Base-by-base conservation (phyloP, 1,140 invertebrate species). In the Aradophagus sp. region DNA sequence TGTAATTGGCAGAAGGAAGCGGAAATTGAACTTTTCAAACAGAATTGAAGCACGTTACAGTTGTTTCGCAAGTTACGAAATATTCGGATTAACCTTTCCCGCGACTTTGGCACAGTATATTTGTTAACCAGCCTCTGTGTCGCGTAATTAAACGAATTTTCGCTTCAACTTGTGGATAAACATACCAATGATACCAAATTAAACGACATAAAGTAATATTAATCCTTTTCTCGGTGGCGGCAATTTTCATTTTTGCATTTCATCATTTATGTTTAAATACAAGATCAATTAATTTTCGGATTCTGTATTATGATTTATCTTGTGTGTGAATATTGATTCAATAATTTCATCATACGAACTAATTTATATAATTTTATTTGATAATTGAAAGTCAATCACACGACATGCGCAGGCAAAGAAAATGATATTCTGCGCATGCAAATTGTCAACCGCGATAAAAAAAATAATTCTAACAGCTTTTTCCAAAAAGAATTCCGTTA, bases 81-180 rank as follows among this genome's bases (percentile, higher is more conserved):
- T 47, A 67, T 67, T 56, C 20, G 52, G 31, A 56, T 67, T 67
- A 56, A 56, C 38, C 44, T 58, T 50, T 58, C 12, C 31, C 16
- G 38, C 23, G 16, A 67, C 20, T 29, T 58, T 31, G 16, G 19
- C 8, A n/a, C 23, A 19, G 45, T 42, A 55, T 67, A 67, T 58
- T 67, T 58, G 62, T 67, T 52, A 67, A 67, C 44, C 52, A 52
- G 38, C 17, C 36, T 58, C 36, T 32, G 53, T 50, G 62, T 66
- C 62, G 36, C 52, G 27, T 55, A 66, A 66, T 56, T 66, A 56
- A 56, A 56, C 36, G 44, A 55, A 66, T 56, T 50, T 52, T 66
- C 26, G 13, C 62, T 55, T 19, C 34, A 61, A 50, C 35, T 61
- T 27, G 16, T 19, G 14, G 16, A 41, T 32, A 27, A 61, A 42